phyloP scores from a whole-genome alignment of 2,888 invertebrate species.

The Agonopterix subpropinquella region DNA sequence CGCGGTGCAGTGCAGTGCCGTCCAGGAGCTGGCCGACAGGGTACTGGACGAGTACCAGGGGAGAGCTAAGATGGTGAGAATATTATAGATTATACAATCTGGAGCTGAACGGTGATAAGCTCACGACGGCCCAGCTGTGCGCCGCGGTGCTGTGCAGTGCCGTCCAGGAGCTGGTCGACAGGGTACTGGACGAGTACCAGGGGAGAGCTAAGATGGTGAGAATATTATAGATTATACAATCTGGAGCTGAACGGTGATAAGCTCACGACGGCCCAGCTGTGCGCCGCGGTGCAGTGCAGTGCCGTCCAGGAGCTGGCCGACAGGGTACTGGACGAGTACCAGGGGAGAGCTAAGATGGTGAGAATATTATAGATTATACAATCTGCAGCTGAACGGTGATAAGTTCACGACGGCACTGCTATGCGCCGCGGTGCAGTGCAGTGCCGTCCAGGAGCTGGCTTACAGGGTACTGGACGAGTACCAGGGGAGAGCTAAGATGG shows the following conservation, averaged over 20 bases:
- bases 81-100: conserved; percentile 60
- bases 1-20: conserved; percentile 65
- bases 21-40: conserved; percentile 65
- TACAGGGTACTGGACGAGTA: too few relatives aligned
- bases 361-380: conserved; percentile 2
- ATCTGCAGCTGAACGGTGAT: conserved; percentile 57
- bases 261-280: conserved; percentile 72
- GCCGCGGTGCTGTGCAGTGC: conserved; percentile 70
- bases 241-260: conserved; percentile 70
- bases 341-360: conserved; percentile 56
- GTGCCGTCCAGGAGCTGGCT: conserved; percentile 58
- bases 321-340: conserved; percentile 70
- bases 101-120: conserved; percentile 65
- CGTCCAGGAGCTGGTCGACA: conserved; percentile 64
- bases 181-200: conserved; percentile 70
- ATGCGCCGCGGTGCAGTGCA: conserved; percentile 76
- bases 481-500: too few relatives aligned
- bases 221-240: conserved; percentile 35
- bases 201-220: conserved; percentile 54
- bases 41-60: conserved; percentile 70
- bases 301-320: conserved; percentile 64
- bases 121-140: conserved; percentile 75
- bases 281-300: conserved; percentile 72
- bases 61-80: conserved; percentile 51
- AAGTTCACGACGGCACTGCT: conserved; percentile 68